A percentile compares a stretch with the other conserved stretches of the same genome.
Conservation (phyloP, 2,888 invertebrate genomes). For the Hetaerina titia region DNA sequence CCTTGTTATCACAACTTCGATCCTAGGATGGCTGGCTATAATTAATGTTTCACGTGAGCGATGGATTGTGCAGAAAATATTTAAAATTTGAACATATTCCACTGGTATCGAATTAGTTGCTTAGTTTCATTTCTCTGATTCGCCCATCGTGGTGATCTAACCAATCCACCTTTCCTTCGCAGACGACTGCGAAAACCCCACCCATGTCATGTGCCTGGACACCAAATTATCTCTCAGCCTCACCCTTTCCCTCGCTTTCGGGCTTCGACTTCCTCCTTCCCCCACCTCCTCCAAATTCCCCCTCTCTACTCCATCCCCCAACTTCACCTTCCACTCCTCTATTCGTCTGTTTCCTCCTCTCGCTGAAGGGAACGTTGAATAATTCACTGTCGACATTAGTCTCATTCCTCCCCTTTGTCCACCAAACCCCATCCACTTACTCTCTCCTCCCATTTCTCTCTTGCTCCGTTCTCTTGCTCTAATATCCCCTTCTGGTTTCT, state of each 20-base stretch:
- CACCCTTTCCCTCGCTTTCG: not conserved
- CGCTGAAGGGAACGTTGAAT: conserved; percentile 39
- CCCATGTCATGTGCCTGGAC: not conserved
- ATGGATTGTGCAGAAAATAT: not conserved
- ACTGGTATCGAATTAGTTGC: not conserved
- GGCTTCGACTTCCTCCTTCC: not conserved
- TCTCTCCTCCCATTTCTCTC: not conserved
- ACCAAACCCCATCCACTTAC: not conserved
- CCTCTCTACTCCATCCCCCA: not conserved
- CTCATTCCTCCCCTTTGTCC: conserved; percentile 34
- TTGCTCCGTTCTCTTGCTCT: not conserved
- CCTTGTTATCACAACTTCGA: too few relatives aligned
- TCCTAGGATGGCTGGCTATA: too few relatives aligned
- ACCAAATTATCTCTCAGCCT: not conserved
- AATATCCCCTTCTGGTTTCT: not conserved
- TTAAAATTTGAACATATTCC: not conserved
- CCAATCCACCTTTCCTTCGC: not conserved
- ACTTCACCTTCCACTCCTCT: not conserved
- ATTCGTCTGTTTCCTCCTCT: conserved; percentile 22
- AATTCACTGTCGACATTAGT: conserved; percentile 42
- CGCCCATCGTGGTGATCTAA: not conserved
- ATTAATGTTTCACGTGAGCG: too few relatives aligned
- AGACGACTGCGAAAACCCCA: not conserved
- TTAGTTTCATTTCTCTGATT: not conserved
- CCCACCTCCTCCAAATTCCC: not conserved